Evolutionary conservation across 2,797 vertebrate species (phyloP).

Genomic region (Micrastur ruficollis): DNA sequence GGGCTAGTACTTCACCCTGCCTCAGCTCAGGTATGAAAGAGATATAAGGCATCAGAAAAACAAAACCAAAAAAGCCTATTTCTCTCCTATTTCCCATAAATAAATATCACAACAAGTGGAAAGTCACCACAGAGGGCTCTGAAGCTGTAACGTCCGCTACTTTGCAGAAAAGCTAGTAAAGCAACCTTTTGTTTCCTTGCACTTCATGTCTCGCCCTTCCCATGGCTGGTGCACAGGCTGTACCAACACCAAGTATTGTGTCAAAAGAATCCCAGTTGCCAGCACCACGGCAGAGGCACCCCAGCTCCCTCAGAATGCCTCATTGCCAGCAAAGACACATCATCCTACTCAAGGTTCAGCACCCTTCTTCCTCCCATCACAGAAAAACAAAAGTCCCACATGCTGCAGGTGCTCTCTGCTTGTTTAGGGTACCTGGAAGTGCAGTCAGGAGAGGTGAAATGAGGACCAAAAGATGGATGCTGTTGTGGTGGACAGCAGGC

Average conservation of each 20-base stretch:
- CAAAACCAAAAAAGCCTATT: neutral
- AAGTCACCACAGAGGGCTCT: neutral
- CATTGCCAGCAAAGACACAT: neutral
- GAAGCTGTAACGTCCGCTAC: neutral
- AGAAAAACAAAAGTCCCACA: neutral
- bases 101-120: neutral
- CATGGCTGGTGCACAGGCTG: neutral
- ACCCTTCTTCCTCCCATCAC: neutral
- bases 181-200: neutral
- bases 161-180: neutral
- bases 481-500: neutral
- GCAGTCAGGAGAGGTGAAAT: conserved; percentile 28
- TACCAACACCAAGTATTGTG: neutral
- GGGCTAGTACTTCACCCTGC: neutral
- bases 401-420: neutral
- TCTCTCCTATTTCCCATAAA: neutral
- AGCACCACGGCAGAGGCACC: neutral
- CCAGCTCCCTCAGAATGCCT: neutral
- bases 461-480: conserved; percentile 20
- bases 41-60: neutral
- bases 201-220: neutral
- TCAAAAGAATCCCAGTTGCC: neutral
- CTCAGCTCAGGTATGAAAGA: neutral
- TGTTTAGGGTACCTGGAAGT: neutral
- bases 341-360: neutral